phyloP scores from a whole-genome alignment of 2,113 vertebrate genomes.

The Chunga burmeisteri region DNA sequence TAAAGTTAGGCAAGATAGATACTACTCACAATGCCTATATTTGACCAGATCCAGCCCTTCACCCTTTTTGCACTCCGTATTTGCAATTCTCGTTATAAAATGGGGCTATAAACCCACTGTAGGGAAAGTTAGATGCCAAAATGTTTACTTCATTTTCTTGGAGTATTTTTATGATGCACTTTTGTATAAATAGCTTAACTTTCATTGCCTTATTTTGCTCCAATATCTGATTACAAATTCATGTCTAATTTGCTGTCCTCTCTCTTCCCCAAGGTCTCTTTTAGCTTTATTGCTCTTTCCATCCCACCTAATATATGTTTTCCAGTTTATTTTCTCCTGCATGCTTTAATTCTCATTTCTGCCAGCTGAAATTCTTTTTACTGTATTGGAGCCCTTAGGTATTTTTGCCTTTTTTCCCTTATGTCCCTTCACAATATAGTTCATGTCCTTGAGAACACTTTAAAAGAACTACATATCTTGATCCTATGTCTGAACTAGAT shows the following conservation, averaged over 20 bases:
- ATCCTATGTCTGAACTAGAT: not conserved
- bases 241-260: slow-evolving; percentile 32
- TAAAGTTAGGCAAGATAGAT: not conserved
- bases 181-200: not conserved
- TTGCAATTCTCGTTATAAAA: not conserved
- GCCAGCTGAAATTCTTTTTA: not conserved
- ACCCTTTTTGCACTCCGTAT: not conserved
- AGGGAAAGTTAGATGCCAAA: not conserved
- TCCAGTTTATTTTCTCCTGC: slow-evolving; percentile 11
- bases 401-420: not conserved
- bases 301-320: slow-evolving; percentile 8
- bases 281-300: slow-evolving; percentile 8
- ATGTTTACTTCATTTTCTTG: not conserved
- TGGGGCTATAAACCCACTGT: not conserved
- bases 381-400: not conserved
- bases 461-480: not conserved
- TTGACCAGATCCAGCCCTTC: not conserved
- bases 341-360: slow-evolving; percentile 32
- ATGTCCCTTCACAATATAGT: not conserved
- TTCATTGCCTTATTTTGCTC: not conserved
- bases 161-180: not conserved
- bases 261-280: slow-evolving; percentile 21
- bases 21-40: not conserved
- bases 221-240: slow-evolving; percentile 4
- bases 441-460: not conserved